These are phyloP conservation scores for Rhinatrema bivittatum DNA, from an alignment of 2,797 vertebrate genomes.

Conservation along the genomic window DNA sequence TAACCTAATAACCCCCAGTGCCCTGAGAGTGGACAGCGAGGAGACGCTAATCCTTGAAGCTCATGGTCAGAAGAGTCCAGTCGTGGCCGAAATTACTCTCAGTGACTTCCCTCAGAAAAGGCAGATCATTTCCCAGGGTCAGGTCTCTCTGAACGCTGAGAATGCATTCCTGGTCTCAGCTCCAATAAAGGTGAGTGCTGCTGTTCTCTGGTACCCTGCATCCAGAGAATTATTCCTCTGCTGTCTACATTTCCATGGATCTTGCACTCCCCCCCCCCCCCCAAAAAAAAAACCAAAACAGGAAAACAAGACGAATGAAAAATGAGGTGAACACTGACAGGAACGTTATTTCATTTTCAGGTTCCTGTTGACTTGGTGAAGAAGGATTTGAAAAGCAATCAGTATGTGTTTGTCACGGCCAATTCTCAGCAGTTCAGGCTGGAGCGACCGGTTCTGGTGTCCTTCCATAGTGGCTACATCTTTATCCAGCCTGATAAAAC, in stretches of 20 bases:
- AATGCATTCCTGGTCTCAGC: background rate
- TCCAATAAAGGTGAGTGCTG: conserved; percentile 4
- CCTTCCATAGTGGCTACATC: conserved; percentile 14
- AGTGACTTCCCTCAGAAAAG: conserved; percentile 2
- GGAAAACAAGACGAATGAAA: background rate
- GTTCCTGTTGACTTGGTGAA: background rate
- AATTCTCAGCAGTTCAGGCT: background rate
- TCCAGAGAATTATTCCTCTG: too few species aligned
- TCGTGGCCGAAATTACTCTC: background rate
- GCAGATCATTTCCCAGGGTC: background rate
- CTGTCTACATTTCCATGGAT: background rate
- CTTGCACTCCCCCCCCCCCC: background rate
- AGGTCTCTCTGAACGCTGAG: background rate
- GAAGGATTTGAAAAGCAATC: background rate
- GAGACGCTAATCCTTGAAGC: conserved; percentile 59
- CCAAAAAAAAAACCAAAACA: background rate
- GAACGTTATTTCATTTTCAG: background rate
- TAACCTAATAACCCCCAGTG: conserved; percentile 47
- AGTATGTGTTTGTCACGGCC: conserved; percentile 3
- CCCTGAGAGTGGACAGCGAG: conserved; percentile 41
- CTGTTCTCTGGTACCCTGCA: accelerated
- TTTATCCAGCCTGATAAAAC: conserved; percentile 18
- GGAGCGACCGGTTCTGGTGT: conserved; percentile 5
- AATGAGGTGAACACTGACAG: too few species aligned
- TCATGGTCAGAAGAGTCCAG: conserved; percentile 27